Evolutionary conservation across 2,797 vertebrate species (phyloP).

Genomic region (Melopsittacus undulatus): DNA sequence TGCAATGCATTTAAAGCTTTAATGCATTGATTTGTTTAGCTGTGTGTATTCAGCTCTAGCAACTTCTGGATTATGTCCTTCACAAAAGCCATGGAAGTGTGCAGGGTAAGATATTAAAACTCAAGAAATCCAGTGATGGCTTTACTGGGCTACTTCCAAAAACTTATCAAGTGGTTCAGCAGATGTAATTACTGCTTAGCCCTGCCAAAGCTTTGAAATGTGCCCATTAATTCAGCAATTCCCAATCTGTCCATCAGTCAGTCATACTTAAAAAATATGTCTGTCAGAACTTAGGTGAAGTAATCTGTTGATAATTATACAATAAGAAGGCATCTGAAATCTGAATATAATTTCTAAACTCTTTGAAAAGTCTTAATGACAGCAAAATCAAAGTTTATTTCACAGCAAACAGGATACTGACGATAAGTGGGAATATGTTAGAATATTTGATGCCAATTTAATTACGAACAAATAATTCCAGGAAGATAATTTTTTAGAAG

Average conservation of each 20-base stretch:
- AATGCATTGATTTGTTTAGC: background rate
- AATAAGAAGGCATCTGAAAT: slow-evolving; percentile 65
- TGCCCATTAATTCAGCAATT: slow-evolving; percentile 82
- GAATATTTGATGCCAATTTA: slow-evolving; percentile 11
- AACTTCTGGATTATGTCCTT: background rate
- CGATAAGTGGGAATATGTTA: background rate
- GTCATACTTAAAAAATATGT: slow-evolving; percentile 85
- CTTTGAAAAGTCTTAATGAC: slow-evolving; percentile 34
- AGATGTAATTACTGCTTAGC: slow-evolving; percentile 81
- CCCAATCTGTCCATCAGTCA: slow-evolving; percentile 82
- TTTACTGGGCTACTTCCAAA: slow-evolving; percentile 81
- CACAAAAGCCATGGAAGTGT: slow-evolving; percentile 61
- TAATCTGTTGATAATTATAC: slow-evolving; percentile 76
- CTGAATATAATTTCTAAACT: slow-evolving; percentile 54
- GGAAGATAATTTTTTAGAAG: background rate
- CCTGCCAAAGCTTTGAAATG: slow-evolving; percentile 80
- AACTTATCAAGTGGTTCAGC: slow-evolving; percentile 81
- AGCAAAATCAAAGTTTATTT: slow-evolving; percentile 49
- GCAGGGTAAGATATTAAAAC: slow-evolving; percentile 71
- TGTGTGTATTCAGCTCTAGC: background rate
- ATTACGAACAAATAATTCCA: background rate
- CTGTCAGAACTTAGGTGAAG: slow-evolving; percentile 79
- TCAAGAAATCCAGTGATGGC: slow-evolving; percentile 73
- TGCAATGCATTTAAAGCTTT: background rate
- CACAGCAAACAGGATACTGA: background rate